Conservation (phyloP, 23 tunicate species). For the Halocynthia aurantium region DNA sequence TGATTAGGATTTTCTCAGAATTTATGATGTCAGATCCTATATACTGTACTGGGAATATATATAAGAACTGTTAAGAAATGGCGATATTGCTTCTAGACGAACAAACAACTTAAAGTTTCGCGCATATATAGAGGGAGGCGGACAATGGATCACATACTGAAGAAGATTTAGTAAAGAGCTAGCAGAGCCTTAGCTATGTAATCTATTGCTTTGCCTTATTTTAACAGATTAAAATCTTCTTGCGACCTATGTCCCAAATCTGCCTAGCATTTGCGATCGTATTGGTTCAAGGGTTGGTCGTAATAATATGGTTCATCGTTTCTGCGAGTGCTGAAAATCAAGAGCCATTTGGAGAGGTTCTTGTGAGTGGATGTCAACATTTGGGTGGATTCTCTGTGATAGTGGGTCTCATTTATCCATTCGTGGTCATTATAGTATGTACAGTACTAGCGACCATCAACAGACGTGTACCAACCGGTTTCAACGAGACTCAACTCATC, state of each 20-base stretch:
- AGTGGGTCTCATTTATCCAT: slow-evolving; percentile 34
- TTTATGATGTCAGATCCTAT: no score
- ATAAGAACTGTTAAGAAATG: no score
- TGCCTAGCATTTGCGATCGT: slow-evolving; percentile 18
- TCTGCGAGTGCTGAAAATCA: neutral
- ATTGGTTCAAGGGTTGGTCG: slow-evolving; percentile 39
- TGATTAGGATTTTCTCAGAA: no score
- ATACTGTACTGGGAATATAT: no score
- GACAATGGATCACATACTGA: no score
- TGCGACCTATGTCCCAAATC: slow-evolving; percentile 48
- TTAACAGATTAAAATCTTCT: slow-evolving; percentile 34
- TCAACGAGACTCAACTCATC: slow-evolving; percentile 45
- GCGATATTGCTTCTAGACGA: no score
- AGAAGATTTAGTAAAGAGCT: no score
- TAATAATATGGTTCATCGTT: slow-evolving; percentile 44
- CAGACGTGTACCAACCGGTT: slow-evolving; percentile 39
- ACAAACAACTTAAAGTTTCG: no score
- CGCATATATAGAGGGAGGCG: no score
- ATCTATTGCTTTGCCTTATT: neutral
- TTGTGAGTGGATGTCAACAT: slow-evolving; percentile 7
- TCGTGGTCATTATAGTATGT: slow-evolving; percentile 32
- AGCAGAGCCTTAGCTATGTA: no score
- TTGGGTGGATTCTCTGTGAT: neutral
- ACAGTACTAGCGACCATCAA: slow-evolving; percentile 43
- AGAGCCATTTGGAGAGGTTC: slow-evolving; percentile 8